These are phyloP conservation scores for Ophion obscuratus DNA, from an alignment of 2,888 invertebrate species.

Conservation along the genomic window DNA sequence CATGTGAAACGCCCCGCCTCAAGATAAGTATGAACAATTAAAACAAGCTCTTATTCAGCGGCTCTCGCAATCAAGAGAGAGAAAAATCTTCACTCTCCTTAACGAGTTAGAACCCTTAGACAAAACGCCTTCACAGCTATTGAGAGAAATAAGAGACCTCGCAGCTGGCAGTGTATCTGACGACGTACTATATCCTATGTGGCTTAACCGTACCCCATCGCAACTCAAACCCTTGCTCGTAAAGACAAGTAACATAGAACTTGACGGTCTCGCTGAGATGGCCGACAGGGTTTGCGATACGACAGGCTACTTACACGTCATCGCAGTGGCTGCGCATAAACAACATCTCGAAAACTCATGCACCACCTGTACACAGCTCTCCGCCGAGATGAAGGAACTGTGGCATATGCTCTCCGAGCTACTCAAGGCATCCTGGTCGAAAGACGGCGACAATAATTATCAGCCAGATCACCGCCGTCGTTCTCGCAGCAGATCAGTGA, in stretches of 20 bases:
- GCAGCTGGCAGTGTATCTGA: slow-evolving; percentile 26
- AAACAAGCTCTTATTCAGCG: slow-evolving; percentile 59
- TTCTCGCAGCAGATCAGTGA: not conserved
- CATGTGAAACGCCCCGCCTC: not conserved
- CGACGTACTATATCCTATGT: slow-evolving; percentile 52
- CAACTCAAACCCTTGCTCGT: slow-evolving; percentile 7
- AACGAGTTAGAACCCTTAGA: slow-evolving; percentile 61
- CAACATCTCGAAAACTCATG: not conserved
- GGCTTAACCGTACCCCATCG: slow-evolving; percentile 40
- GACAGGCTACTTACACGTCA: too few species aligned
- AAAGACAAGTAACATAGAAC: not conserved
- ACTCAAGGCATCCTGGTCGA: too few species aligned
- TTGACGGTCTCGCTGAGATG: too few species aligned
- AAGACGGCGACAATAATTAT: too few species aligned
- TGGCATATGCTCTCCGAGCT: not conserved
- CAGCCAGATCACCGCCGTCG: not conserved
- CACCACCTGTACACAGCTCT: not conserved
- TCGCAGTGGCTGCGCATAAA: too few species aligned
- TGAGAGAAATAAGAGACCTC: slow-evolving; percentile 52
- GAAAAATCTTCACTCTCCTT: slow-evolving; percentile 55
- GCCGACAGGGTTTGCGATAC: too few species aligned
- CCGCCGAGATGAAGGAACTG: not conserved
- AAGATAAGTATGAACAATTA: not conserved
- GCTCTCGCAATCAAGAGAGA: slow-evolving; percentile 57
- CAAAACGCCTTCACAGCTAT: slow-evolving; percentile 60